phyloP scores from a whole-genome alignment of 2,113 vertebrate species.

The Tachycineta bicolor region DNA sequence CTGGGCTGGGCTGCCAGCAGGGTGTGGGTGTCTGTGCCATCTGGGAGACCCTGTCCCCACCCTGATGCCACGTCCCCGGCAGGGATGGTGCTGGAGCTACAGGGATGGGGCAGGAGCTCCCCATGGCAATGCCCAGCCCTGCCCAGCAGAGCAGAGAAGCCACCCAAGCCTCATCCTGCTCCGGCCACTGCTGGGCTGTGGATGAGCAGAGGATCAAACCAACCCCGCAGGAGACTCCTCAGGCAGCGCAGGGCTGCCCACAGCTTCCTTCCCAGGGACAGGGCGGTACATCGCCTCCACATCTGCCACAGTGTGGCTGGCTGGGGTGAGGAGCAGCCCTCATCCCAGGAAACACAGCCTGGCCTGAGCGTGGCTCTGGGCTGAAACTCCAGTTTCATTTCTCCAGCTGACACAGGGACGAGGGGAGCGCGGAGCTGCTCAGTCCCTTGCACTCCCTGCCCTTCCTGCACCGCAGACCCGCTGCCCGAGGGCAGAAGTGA shows the following conservation, averaged over 20 bases:
- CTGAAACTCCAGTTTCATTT: not conserved
- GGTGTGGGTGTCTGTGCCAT: not conserved
- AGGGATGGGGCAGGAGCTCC: not conserved
- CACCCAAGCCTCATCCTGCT: not conserved
- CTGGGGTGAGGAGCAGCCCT: not conserved
- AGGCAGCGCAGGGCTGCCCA: not conserved
- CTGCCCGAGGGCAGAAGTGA: not conserved
- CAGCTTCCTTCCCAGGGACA: not conserved
- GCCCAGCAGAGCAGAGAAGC: not conserved
- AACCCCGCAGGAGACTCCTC: not conserved
- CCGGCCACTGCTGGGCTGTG: not conserved
- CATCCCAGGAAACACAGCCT: not conserved
- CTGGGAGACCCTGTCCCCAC: not conserved
- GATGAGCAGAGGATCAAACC: not conserved
- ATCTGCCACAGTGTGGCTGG: not conserved
- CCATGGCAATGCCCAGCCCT: not conserved
- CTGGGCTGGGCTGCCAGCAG: not conserved
- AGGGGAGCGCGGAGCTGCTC: not conserved
- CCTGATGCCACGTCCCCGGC: accelerated
- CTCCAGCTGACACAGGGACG: accelerated
- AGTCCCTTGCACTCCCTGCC: not conserved
- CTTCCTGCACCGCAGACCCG: accelerated
- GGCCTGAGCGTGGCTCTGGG: not conserved
- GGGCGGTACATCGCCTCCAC: not conserved
- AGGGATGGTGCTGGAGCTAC: not conserved